Base-by-base conservation (phyloP, 1,140 invertebrate genomes). In the Orius insidiosus region DNA sequence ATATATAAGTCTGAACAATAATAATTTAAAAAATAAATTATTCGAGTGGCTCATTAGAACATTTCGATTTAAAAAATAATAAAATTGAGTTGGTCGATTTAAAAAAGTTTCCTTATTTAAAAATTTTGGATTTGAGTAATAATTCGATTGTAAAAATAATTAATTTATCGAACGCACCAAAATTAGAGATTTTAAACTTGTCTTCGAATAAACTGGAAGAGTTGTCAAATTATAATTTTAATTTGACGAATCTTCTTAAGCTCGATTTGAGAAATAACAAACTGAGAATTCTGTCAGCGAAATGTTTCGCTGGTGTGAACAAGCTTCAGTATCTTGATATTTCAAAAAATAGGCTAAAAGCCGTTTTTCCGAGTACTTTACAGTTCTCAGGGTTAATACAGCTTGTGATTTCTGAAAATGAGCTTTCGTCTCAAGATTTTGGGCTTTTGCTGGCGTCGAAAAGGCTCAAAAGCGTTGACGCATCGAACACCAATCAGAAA, bases 391-490 rank as follows among this genome's bases (percentile, higher is more conserved):
- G 55, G n/a, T 63, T 92, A 37, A 83, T 89, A 53, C 67, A 89
- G 5, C 84, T 73, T 19, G 59, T 64, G 16, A 62, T 71, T 10
- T 55, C 57, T 1, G 47, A 52, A 8, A 61, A 61, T 16, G 47
- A 44, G 9, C 36, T 54, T 13, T 47, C 35, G n/a, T 33, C 45
- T 34, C 44, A 54, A 42, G 52, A 54, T 40, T 45, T 51, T 11
- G 51, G 50, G 6, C n/a, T 54, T 8, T 33, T 54, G 13, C 42
- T 65, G 4, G 63, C 60, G 5, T 58, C 63, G 14, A 62, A 63
- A 53, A 67, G 77, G 46, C 61, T 85, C 19, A 78, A 83, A 59
- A 78, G 78, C 38, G 75, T 89, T 11, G 85, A 89, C 58, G 80
- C 85, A 2, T 85, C 86, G 4, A 70, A 75, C 47, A 85, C 80